phyloP scores from a whole-genome alignment of 2,888 invertebrate species.

The Alsophila aescularia region DNA sequence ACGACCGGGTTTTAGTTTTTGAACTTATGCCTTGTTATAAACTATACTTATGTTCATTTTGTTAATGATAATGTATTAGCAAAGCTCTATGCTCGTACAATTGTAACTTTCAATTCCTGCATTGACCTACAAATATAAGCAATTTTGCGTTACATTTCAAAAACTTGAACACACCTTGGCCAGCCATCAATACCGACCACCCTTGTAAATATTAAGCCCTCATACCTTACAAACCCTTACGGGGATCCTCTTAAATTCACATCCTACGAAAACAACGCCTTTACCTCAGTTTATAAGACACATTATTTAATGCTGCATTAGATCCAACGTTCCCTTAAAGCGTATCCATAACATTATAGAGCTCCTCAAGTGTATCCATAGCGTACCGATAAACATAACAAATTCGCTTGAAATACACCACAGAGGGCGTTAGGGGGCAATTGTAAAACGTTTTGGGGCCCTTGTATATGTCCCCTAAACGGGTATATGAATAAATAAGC shows the following conservation, averaged over 20 bases:
- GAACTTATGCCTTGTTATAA: too few species aligned
- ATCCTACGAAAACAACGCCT: slow-evolving; percentile 22
- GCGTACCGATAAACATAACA: slow-evolving; percentile 33
- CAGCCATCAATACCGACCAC: slow-evolving; percentile 8
- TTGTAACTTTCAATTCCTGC: too few species aligned
- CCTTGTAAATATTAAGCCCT: slow-evolving; percentile 14
- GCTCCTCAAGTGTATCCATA: neutral
- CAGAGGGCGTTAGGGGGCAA: slow-evolving; percentile 32
- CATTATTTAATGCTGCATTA: slow-evolving; percentile 21
- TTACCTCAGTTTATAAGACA: slow-evolving; percentile 20
- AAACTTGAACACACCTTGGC: neutral
- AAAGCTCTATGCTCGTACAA: too few species aligned
- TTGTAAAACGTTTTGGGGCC: slow-evolving; percentile 37
- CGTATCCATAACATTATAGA: slow-evolving; percentile 10
- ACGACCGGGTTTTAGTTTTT: too few species aligned
- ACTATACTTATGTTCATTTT: too few species aligned
- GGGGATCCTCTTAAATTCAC: slow-evolving; percentile 25
- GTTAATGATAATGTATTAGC: too few species aligned
- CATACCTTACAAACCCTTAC: slow-evolving; percentile 10
- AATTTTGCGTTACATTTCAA: too few species aligned
- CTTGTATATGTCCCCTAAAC: slow-evolving; percentile 25
- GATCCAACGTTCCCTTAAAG: slow-evolving; percentile 7
- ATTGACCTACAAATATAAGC: too few species aligned
- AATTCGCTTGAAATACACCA: slow-evolving; percentile 31
- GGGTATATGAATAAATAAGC: slow-evolving; percentile 38